These are phyloP conservation scores for Embiotoca jacksoni DNA, from an alignment of 2,113 vertebrate genomes.

Conservation along the genomic window DNA sequence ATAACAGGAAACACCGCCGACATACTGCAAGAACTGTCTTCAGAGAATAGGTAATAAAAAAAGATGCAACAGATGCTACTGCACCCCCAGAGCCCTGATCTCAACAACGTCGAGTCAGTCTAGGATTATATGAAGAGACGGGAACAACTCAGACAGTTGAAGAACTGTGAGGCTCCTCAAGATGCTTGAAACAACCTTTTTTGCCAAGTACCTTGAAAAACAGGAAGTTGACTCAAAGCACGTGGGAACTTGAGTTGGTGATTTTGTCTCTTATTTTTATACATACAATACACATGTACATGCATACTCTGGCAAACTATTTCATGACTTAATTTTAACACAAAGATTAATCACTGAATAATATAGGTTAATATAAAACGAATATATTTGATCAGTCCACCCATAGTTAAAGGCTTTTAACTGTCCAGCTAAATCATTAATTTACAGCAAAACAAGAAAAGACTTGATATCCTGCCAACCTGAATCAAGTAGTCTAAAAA, in stretches of 20 bases:
- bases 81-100: neutral
- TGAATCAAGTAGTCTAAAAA: no score
- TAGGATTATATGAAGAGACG: slow-evolving; percentile 17
- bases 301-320: neutral
- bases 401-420: no score
- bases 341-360: no score
- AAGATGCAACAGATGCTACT: neutral
- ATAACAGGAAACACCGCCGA: neutral
- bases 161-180: slow-evolving; percentile 6
- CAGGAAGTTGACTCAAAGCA: neutral
- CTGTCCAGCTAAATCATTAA: no score
- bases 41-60: neutral
- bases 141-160: neutral
- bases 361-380: no score
- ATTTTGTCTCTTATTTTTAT: neutral
- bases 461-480: no score
- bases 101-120: slow-evolving; percentile 3
- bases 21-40: neutral
- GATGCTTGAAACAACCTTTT: neutral
- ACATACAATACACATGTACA: no score
- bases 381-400: no score
- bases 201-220: neutral
- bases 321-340: no score
- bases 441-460: no score
- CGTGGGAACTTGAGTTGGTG: neutral